phyloP scores from a whole-genome alignment of 1,140 invertebrate genomes.

The Vollenhovia emeryi region DNA sequence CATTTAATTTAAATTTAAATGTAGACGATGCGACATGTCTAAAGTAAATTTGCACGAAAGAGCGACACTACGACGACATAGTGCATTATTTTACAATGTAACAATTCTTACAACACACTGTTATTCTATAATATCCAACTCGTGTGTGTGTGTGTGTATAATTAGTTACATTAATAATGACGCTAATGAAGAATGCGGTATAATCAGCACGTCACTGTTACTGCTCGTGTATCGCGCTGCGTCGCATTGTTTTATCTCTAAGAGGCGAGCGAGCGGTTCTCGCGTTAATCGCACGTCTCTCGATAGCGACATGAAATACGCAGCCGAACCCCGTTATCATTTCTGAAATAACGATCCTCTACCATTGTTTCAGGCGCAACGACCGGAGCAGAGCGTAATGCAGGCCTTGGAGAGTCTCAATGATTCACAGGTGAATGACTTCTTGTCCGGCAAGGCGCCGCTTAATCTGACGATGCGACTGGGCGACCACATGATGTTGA shows the following conservation, averaged over 20 bases:
- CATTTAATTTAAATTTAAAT: not conserved
- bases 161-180: not conserved
- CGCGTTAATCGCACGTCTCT: conserved; percentile 1
- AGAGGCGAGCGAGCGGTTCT: not conserved
- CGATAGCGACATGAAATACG: conserved; percentile 7
- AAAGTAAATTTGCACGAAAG: not conserved
- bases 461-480: conserved; percentile 97
- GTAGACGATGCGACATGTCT: not conserved
- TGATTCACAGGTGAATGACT: conserved; percentile 96
- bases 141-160: not conserved
- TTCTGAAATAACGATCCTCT: conserved; percentile 14
- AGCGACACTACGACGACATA: not conserved
- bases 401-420: conserved; percentile 97
- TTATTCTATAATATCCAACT: not conserved
- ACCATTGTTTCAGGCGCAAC: conserved; percentile 90
- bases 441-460: conserved; percentile 96
- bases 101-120: not conserved
- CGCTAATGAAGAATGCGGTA: not conserved
- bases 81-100: not conserved
- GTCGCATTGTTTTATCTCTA: not conserved
- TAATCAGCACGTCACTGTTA: not conserved
- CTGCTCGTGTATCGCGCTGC: not conserved
- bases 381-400: conserved; percentile 97
- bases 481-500: conserved; percentile 98
- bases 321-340: not conserved